Evolutionary conservation across 2,888 invertebrate species (phyloP).

Genomic region (Mongoloraphidia duomilia): DNA sequence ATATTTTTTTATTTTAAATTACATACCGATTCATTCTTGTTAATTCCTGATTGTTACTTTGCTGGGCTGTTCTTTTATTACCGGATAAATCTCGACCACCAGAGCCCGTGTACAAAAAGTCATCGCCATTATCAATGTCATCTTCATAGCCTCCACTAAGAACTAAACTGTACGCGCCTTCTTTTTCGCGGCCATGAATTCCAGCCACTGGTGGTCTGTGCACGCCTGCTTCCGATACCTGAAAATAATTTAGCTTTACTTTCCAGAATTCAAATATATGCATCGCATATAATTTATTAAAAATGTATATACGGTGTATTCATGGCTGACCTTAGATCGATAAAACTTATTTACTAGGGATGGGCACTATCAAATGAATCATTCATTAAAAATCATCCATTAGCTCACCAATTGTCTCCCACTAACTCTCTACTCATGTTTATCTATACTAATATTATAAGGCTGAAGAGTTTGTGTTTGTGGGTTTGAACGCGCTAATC

Average conservation of each 20-base stretch:
- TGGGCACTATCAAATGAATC: too few relatives aligned
- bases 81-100: conserved; percentile 73
- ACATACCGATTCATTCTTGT: conserved; percentile 58
- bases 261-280: too few relatives aligned
- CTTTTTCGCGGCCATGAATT: conserved; percentile 63
- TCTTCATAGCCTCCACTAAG: conserved; percentile 74
- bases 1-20: background rate
- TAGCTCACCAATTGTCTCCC: too few relatives aligned
- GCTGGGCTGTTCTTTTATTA: conserved; percentile 65
- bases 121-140: conserved; percentile 64
- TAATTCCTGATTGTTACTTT: conserved; percentile 64
- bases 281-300: too few relatives aligned
- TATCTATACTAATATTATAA: too few relatives aligned
- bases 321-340: too few relatives aligned
- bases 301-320: too few relatives aligned
- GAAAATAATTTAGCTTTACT: conserved; percentile 4
- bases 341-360: too few relatives aligned
- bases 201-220: conserved; percentile 74
- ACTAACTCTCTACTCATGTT: too few relatives aligned
- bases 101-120: conserved; percentile 72
- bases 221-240: conserved; percentile 67
- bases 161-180: conserved; percentile 71
- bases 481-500: too few relatives aligned
- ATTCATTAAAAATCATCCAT: too few relatives aligned
- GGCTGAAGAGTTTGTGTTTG: too few relatives aligned